Evolutionary conservation across 2,113 vertebrate species (phyloP), one percentile per base, ranked within the genome.

Genomic region (Neotragus moschatus): DNA sequence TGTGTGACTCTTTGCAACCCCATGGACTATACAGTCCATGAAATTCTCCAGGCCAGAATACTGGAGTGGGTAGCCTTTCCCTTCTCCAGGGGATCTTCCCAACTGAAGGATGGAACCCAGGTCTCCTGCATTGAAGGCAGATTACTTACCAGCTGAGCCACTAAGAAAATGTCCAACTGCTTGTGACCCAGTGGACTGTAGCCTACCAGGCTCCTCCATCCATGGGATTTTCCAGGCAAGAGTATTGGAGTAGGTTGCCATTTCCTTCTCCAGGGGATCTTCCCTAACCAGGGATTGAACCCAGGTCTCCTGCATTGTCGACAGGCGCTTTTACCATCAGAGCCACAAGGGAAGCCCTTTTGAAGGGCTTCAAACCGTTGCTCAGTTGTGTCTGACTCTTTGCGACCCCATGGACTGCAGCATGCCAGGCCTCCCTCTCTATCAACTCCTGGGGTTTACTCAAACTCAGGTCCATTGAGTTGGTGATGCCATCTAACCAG

Each of bases 221-320:
- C 63, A 70, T 70, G 17, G 63, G n/a, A 36, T 70, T n/a, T 70
- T 70, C n/a, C n/a, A 70, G n/a, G 63, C n/a, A 70, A 70, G n/a
- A 70, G 33, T 70, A 66, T 36, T 70, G n/a, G n/a, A 70, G n/a
- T 36, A 36, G n/a, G n/a, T 70, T 70, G 63, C n/a, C n/a, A 70
- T 70, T 70, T 70, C n/a, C n/a, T 36, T 70, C 63, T 70, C 63
- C 63, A 36, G 9, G 63, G 63, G n/a, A 36, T 70, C 17, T 70
- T 70, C 17, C 17, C n/a, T 70, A 70, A 36, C 63, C 63, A 70
- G n/a, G 33, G n/a, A 70, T 23, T 0, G 4, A 70, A 70, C 63
- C 17, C n/a, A 11, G 63, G 17, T 21, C 17, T 36, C 63, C n/a
- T 0, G 0, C n/a, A 70, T 36, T 21, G n/a, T 70, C 4, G 0